Evolutionary conservation across 1,140 invertebrate species (phyloP), one percentile per base, ranked within the genome.

Genomic region (Ceratosolen fusciceps): DNA sequence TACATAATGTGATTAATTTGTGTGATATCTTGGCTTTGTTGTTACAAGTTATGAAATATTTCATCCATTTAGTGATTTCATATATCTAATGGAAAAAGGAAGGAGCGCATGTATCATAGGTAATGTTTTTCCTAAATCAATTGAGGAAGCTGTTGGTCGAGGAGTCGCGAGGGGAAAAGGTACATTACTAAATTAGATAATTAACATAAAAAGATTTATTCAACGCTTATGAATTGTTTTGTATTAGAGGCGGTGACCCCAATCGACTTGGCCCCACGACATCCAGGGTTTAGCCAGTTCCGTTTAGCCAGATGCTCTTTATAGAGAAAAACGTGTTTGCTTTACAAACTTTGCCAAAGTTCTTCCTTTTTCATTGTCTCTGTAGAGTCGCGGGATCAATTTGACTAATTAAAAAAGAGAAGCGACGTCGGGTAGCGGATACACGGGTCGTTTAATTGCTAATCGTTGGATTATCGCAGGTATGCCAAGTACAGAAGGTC

Each of bases 391-490:
- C 26, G n/a, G 19, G 16, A 26, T 39, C 71, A 73, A 73, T 73
- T 73, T 73, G 34, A 16, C 71, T 73, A 58, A 56, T 73, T 39
- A 39, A 58, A 73, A 24, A 37, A 19, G 21, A 49, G n/a, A n/a
- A 54, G 62, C 43, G 34, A n/a, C n/a, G 21, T 8, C 16, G 2
- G 73, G 73, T 81, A 84, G 82, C 83, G 83, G 75, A 75, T 80
- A 80, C 84, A 14, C n/a, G 37, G 31, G 7, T n/a, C 26, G 1
- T 37, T 65, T 65, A 65, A 65, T 65, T 65, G 60, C 19, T 37
- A 37, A 65, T 65, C 60, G 9, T n/a, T 37, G 34, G 34, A 65
- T 65, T 37, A 65, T n/a, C n/a, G n/a, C n/a, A 65, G n/a, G 60
- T 21, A 65, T 65, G 60, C 21, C 0, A 16, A 37, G 21, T 34